Percentiles rank a stretch among this genome's conserved stretches.
Evolutionary conservation across 2,888 invertebrate genomes (phyloP).

Genomic region (Siphonodentalium dalli): DNA sequence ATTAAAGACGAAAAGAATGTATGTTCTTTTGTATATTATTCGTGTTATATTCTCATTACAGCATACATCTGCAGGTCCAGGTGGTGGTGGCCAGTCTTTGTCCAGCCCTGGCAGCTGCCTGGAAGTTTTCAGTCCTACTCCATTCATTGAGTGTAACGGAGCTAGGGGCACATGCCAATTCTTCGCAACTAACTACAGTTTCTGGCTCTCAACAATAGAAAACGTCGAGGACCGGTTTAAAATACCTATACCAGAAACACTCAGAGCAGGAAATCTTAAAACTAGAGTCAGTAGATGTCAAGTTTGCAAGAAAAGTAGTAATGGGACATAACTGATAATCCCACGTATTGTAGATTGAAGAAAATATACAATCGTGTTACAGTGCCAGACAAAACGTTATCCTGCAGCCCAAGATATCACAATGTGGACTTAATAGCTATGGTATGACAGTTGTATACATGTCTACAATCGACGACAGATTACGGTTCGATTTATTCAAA

Average conservation of each 20-base stretch:
- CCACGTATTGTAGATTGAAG: no score
- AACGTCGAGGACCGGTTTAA: slow-evolving; percentile 69
- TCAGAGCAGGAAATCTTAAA: slow-evolving; percentile 84
- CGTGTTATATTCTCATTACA: slow-evolving; percentile 68
- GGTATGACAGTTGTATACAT: no score
- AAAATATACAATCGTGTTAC: no score
- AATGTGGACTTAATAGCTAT: no score
- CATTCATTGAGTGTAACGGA: slow-evolving; percentile 95
- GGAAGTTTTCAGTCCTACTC: slow-evolving; percentile 95
- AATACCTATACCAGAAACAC: slow-evolving; percentile 84
- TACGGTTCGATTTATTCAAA: no score
- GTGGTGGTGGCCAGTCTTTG: slow-evolving; percentile 90
- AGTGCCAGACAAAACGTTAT: no score
- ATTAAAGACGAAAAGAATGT: no score
- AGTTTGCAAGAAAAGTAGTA: slow-evolving; percentile 74
- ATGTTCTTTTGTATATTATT: no score
- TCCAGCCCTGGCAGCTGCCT: slow-evolving; percentile 96
- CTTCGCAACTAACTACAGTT: slow-evolving; percentile 90
- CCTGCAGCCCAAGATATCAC: no score
- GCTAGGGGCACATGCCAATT: slow-evolving; percentile 78
- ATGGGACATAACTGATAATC: no score
- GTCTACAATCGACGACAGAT: no score
- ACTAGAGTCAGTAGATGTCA: slow-evolving; percentile 86
- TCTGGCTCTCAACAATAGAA: slow-evolving; percentile 93
- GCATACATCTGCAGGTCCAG: slow-evolving; percentile 97